Conservation (phyloP, 2,888 invertebrate species). For the Coecobrya sp. region DNA sequence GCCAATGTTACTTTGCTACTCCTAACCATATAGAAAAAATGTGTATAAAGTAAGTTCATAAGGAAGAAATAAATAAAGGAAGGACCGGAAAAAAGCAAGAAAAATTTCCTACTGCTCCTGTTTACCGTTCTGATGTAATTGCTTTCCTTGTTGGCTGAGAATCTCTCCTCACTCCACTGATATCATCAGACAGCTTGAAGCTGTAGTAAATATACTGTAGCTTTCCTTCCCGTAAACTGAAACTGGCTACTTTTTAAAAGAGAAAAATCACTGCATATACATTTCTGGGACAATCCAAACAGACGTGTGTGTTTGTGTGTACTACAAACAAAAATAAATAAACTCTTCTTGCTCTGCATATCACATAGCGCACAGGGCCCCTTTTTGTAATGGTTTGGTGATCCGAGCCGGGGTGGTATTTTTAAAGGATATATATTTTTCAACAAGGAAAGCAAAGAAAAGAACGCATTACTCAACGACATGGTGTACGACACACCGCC, state of each 20-base stretch:
- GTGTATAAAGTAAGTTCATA: background rate
- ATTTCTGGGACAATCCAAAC: conserved; percentile 66
- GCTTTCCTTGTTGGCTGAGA: conserved; percentile 33
- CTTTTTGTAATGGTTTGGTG: background rate
- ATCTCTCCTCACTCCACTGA: background rate
- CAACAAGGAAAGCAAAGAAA: background rate
- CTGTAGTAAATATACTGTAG: background rate
- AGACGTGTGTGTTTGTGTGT: conserved; percentile 44
- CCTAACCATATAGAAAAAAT: background rate
- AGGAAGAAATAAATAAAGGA: background rate
- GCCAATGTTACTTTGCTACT: background rate
- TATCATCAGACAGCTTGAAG: background rate
- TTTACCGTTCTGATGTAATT: conserved; percentile 26
- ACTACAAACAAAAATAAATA: conserved; percentile 65
- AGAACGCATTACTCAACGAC: conserved; percentile 57
- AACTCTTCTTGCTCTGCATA: background rate
- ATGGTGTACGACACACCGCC: conserved; percentile 36
- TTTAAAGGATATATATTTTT: background rate
- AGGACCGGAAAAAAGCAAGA: background rate
- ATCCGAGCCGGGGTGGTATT: background rate
- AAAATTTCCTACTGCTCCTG: background rate
- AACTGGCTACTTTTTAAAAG: conserved; percentile 48
- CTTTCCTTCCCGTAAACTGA: background rate
- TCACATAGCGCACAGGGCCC: too few relatives aligned
- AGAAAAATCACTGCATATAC: conserved; percentile 62